A percentile compares a stretch with the other conserved stretches of the same genome.
Evolutionary conservation across 2,888 invertebrate species (phyloP).

Genomic region (Eristalis arbustorum): DNA sequence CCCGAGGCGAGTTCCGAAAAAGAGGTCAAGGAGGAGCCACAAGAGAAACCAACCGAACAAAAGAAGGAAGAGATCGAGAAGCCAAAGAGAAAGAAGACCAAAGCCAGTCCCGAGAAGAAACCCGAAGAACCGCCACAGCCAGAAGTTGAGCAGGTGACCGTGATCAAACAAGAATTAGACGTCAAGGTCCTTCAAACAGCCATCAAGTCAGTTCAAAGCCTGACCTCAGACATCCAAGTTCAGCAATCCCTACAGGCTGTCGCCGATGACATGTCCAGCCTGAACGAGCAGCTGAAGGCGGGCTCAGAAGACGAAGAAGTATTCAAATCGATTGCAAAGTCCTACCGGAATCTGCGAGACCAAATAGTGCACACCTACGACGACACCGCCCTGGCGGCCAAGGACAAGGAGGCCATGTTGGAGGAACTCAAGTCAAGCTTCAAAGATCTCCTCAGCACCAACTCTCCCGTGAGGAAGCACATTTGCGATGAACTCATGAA

Average conservation of each 20-base stretch:
- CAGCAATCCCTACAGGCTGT: background rate
- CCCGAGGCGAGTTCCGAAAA: constrained; percentile 7
- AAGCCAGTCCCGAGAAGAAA: constrained; percentile 40
- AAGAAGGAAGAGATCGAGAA: constrained; percentile 1
- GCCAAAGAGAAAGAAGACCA: constrained; percentile 32
- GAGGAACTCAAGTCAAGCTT: constrained; percentile 20
- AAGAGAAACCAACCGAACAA: background rate
- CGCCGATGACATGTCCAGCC: background rate
- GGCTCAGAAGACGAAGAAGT: constrained; percentile 12
- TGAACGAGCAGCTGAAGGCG: constrained; percentile 27
- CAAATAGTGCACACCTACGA: constrained; percentile 38
- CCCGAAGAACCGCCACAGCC: background rate
- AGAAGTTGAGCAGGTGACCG: background rate
- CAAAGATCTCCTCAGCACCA: constrained; percentile 21
- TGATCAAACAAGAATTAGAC: background rate
- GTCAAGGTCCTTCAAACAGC: constrained; percentile 17
- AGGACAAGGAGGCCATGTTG: constrained; percentile 22
- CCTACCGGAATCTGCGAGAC: constrained; percentile 23
- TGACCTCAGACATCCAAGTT: constrained; percentile 5
- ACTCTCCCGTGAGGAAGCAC: constrained; percentile 14
- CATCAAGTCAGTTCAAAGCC: background rate
- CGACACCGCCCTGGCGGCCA: constrained; percentile 23
- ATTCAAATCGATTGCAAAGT: constrained; percentile 27
- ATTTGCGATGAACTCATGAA: constrained; percentile 45
- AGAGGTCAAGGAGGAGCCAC: background rate